phyloP scores from a whole-genome alignment of 2,888 invertebrate species.

The Myopa tessellatipennis region DNA sequence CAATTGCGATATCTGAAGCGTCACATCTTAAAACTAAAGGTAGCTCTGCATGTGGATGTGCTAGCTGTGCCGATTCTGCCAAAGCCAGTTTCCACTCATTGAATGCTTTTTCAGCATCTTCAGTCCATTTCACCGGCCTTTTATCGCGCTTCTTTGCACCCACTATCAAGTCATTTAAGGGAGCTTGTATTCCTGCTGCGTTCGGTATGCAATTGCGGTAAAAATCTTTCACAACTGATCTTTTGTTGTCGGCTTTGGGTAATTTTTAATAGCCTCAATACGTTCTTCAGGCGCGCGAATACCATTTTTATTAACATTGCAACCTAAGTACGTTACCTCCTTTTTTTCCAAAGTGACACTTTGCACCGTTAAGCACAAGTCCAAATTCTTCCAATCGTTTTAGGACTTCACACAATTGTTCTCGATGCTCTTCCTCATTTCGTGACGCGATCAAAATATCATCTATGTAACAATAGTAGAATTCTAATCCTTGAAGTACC shows the following conservation, averaged over 20 bases:
- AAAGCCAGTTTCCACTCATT: conserved; percentile 36
- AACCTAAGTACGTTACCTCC: neutral
- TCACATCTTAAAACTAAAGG: conserved; percentile 34
- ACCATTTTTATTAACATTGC: neutral
- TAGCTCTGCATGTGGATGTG: conserved; percentile 28
- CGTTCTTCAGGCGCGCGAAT: neutral
- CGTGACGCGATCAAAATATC: conserved; percentile 35
- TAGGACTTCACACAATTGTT: conserved; percentile 16
- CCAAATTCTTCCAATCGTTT: neutral
- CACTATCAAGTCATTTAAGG: conserved; percentile 24
- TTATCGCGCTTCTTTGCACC: conserved; percentile 47
- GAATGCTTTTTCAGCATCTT: conserved; percentile 44
- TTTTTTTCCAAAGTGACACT: neutral
- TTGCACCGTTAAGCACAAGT: neutral
- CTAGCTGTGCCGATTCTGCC: conserved; percentile 25
- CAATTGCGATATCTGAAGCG: conserved; percentile 33
- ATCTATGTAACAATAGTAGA: conserved; percentile 48
- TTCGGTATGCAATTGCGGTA: conserved; percentile 2
- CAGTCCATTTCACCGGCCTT: conserved; percentile 46
- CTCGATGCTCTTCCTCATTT: conserved; percentile 22
- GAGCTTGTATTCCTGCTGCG: conserved; percentile 7
- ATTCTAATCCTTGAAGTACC: conserved; percentile 47
- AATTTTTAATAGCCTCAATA: conserved; percentile 19
- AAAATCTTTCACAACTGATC: conserved; percentile 37
- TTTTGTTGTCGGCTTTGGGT: conserved; percentile 19